Evolutionary conservation across 2,888 invertebrate species (phyloP), one percentile per base, ranked within the genome.

Genomic region (Drosophila gaucha): DNA sequence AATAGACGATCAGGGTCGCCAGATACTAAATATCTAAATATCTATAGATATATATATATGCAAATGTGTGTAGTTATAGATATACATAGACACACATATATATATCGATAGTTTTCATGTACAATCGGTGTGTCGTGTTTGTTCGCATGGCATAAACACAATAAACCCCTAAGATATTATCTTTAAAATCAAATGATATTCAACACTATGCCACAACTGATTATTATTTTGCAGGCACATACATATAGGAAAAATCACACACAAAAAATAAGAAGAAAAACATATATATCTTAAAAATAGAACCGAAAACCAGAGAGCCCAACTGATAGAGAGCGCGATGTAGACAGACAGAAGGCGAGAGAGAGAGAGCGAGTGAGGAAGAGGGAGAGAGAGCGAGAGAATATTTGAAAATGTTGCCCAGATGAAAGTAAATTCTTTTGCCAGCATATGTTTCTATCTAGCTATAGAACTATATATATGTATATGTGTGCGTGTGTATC

Each of bases 161-260:
- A 56, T 66, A 38, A 49, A 9, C 41, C 20, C 46, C 26, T 3
- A 20, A 22, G 60, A 78, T 76, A 83, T 85, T 85, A 70, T 80
- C 74, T 74, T 72, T 52, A 74, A 76, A 78, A 84, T 84, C 74
- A 80, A 85, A 88, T 85, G 90, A 90, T 90, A 90, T 90, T 89
- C 84, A 89, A 90, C 90, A 90, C 90, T 90, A 79, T 83, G 82
- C 79, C 86, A 80, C 84, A 78, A 78, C 78, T 80, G 83, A 80
- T 88, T 89, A 86, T 88, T 86, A 83, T 85, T 89, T 74, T 76
- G 78, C 74, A 78, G 76, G 67, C 73, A 67, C 54, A 58, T 49
- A 56, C n/a, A n/a, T 54, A 57, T 41, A 24, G 57, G 44, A 71
- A 58, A 67, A 50, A 24, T 50, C 67, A 30, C 30, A 44, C 28